Evolutionary conservation across 1,140 invertebrate genomes (phyloP), one percentile per base, ranked within the genome.

Genomic region (Brachionus manjavacas): DNA sequence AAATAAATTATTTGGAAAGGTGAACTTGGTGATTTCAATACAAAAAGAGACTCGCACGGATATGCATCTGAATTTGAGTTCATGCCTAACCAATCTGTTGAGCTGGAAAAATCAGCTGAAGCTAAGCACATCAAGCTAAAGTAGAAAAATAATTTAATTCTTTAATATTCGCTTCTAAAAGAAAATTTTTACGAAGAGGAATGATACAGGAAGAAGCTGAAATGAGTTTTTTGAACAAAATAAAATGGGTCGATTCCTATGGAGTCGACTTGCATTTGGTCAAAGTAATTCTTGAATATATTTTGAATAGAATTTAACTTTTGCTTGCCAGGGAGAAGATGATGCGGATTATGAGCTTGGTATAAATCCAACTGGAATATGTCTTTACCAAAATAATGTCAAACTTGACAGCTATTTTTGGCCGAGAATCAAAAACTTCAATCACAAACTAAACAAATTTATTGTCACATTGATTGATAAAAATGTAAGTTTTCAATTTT

Each of bases 41-140:
- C 87, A 4, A 86, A 86, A 78, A 14, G 83, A 41, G 86, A 87
- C 66, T 87, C 87, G 12, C 41, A 72, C 16, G 89, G 88, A 39
- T 89, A 89, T 87, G 87, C 89, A 87, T 89, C 88, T 20, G 88
- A 89, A 83, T 88, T 89, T 85, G 85, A 88, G 60, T 89, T 90
- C 86, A 84, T 89, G 55, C 93, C 95, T 20, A 95, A 96, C 90
- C 96, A 98, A 90, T 95, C 95, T 60, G 92, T 94, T 31, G 95
- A 96, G 87, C 90, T 98, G 86, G 96, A 99, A 90, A 91, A 92
- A 16, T 92, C 93, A 85, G 95, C 97, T 86, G 92, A 94, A 39
- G 94, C 96, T 86, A 91, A 96, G 85, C 96, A 98, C 88, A 93
- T 95, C 88, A 93, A 93, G 83, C 91, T 96, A 64, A 92, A 92